Conservation (phyloP, 1,140 invertebrate genomes). For the Steinernema feltiae region DNA sequence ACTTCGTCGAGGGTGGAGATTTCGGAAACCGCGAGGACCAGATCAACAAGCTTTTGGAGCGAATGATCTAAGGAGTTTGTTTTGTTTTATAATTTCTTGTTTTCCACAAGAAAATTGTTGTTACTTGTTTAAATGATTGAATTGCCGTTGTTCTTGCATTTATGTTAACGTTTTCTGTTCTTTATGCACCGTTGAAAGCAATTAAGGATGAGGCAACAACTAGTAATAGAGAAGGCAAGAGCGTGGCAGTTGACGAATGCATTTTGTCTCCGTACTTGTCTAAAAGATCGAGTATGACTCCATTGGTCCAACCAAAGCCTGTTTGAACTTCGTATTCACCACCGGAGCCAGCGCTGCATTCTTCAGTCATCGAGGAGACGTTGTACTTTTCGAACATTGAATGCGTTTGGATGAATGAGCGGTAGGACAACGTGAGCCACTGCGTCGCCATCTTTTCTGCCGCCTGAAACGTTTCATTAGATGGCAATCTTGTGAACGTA, state of each 20-base stretch:
- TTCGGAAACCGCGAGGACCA: slow-evolving; percentile 95
- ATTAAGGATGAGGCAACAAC: not conserved
- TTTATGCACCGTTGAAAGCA: not conserved
- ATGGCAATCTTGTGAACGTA: not conserved
- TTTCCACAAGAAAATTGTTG: not conserved
- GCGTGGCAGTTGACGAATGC: not conserved
- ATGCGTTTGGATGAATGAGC: slow-evolving; percentile 68
- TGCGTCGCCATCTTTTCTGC: slow-evolving; percentile 70
- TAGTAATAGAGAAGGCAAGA: not conserved
- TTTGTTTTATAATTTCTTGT: slow-evolving; percentile 14
- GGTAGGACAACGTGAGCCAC: slow-evolving; percentile 77
- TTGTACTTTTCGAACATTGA: slow-evolving; percentile 84
- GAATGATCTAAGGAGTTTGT: slow-evolving; percentile 78
- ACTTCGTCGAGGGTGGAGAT: slow-evolving; percentile 97
- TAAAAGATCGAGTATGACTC: slow-evolving; percentile 54
- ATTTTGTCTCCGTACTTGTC: slow-evolving; percentile 47
- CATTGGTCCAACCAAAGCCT: slow-evolving; percentile 85
- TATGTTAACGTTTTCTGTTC: not conserved
- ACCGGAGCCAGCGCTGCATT: slow-evolving; percentile 45
- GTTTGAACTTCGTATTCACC: slow-evolving; percentile 64
- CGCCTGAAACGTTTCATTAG: slow-evolving; percentile 10
- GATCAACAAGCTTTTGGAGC: slow-evolving; percentile 85
- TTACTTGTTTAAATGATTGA: not conserved
- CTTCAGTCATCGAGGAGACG: slow-evolving; percentile 40
- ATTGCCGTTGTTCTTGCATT: not conserved